Evolutionary conservation across 2,888 invertebrate species (phyloP), one percentile per base, ranked within the genome.

Genomic region (Micoletzkya japonica): DNA sequence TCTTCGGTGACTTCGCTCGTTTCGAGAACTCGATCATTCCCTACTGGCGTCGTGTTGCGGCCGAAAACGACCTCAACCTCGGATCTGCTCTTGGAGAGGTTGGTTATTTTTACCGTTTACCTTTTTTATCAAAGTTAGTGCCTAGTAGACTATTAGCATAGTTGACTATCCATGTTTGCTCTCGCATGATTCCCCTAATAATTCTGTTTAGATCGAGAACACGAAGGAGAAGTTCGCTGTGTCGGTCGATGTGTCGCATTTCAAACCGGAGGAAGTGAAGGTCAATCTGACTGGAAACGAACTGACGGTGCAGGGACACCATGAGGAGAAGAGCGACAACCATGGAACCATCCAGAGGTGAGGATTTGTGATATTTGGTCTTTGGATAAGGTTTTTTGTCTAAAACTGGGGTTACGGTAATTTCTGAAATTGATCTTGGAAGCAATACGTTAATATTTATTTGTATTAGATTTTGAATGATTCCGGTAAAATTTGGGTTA

Each of bases 271-370:
- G 26, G 76, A 76, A 37, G 44, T 76, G 44, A 77, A 77, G 30
- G 76, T 76, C 28, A 76, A 75, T 69, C 69, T 76, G 37, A 57
- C 56, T 66, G 76, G 74, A 30, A 70, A 74, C 28, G 70, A 77
- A 44, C 52, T 76, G 14, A 70, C 74, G 50, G 68, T 76, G 52
- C 74, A 76, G 63, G 76, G 76, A 37, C 34, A 68, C 26, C 57
- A 68, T 26, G 68, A 68, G 32, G 68, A 68, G 49, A 68, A 58
- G 32, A 68, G 7, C 24, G 68, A 68, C 34, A 6, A 57, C 20
- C 58, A 58, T 28, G 68, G 68, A 39, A 57, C 58, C 14, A 68
- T 68, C 34, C 39, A 68, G 68, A 58, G 68, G 68, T 49, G 36
- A 67, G 56, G 1, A 32, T 36, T 20, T 68, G 10, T 66, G 59